Percentiles rank a stretch among this genome's conserved stretches.
Conservation (phyloP, 2,113 vertebrate genomes). For the Procavia capensis region DNA sequence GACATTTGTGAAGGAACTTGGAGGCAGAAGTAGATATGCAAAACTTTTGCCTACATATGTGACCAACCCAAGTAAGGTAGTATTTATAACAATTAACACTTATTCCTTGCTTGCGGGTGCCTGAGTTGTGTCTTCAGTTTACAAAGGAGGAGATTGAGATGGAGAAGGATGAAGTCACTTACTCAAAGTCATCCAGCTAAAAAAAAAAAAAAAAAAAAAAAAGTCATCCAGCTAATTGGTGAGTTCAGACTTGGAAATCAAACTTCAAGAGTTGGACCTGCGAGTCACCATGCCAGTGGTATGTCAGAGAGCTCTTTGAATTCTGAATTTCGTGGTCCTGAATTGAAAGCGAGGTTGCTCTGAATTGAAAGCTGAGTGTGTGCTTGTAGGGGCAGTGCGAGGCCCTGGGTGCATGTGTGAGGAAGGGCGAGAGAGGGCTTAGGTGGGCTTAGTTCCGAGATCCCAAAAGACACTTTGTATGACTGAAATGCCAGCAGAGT, state of each 20-base stretch:
- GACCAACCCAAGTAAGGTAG: neutral
- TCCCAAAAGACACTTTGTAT: neutral
- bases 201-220: too few relatives aligned
- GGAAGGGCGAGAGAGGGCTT: neutral
- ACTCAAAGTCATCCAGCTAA: neutral
- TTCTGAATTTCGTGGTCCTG: neutral
- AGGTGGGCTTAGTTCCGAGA: neutral
- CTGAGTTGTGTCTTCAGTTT: neutral
- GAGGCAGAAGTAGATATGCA: neutral
- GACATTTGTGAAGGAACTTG: neutral
- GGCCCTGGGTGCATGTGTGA: neutral
- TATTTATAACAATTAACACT: neutral
- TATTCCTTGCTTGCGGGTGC: neutral
- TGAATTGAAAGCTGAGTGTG: neutral
- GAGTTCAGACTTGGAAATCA: neutral
- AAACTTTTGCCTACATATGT: neutral
- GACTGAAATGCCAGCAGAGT: neutral
- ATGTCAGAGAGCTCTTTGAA: neutral
- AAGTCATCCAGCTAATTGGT: neutral
- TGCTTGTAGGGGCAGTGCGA: neutral
- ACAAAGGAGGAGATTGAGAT: neutral
- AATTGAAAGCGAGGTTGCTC: neutral
- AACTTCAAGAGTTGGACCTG: neutral
- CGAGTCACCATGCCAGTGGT: neutral
- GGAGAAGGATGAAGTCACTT: neutral